Percentiles rank a stretch among this genome's conserved stretches.
These are phyloP conservation scores for Helostoma temminkii DNA, from an alignment of 2,797 vertebrate species.

Conservation along the genomic window DNA sequence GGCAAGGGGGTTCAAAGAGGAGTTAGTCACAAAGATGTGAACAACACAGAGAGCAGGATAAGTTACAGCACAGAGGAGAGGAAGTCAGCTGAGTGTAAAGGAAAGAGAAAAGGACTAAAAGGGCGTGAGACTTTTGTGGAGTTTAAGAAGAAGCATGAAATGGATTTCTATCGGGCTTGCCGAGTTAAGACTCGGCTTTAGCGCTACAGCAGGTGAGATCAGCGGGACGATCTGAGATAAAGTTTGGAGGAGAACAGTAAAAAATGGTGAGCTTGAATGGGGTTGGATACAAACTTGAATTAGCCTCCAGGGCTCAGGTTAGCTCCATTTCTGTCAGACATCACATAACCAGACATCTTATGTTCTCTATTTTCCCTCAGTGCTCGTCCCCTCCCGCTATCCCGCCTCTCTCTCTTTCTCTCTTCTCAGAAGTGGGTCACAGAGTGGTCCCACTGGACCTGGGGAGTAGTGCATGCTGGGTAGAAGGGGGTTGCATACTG, in stretches of 20 bases:
- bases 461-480: constrained; percentile 81
- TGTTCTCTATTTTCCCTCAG: constrained; percentile 80
- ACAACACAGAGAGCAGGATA: constrained; percentile 42
- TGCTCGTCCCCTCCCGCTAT: constrained; percentile 74
- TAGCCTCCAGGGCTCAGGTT: constrained; percentile 81
- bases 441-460: constrained; percentile 85
- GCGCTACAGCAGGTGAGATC: constrained; percentile 51
- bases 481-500: constrained; percentile 84
- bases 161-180: constrained; percentile 62
- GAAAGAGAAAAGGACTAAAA: constrained; percentile 47
- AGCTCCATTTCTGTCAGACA: constrained; percentile 84
- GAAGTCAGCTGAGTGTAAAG: constrained; percentile 58
- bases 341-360: constrained; percentile 81
- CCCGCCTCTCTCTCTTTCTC: constrained; percentile 57
- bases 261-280: constrained; percentile 60
- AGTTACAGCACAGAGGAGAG: constrained; percentile 33
- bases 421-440: constrained; percentile 84
- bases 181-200: constrained; percentile 63
- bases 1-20: constrained; percentile 16
- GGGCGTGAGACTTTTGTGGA: constrained; percentile 70
- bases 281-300: constrained; percentile 76
- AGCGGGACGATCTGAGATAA: constrained; percentile 51
- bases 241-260: constrained; percentile 56
- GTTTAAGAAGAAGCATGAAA: constrained; percentile 45
- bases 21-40: constrained; percentile 59